phyloP scores from a whole-genome alignment of 2,888 invertebrate species.

The Bursaphelenchus okinawaensis region DNA sequence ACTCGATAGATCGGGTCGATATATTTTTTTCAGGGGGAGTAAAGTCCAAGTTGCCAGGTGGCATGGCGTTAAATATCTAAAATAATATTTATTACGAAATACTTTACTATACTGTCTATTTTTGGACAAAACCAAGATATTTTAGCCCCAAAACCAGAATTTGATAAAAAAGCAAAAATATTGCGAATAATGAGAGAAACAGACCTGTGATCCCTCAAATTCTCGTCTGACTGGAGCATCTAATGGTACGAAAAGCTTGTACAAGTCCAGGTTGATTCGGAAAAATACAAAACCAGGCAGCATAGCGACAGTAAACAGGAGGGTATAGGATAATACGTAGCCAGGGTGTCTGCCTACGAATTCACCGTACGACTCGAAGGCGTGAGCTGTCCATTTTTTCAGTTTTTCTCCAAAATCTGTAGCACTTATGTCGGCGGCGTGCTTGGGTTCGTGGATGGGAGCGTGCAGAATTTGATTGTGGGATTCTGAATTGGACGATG shows the following conservation, averaged over 20 bases:
- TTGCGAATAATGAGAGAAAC: too few species aligned
- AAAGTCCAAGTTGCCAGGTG: constrained; percentile 33
- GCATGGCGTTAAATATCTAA: constrained; percentile 38
- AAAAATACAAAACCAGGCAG: constrained; percentile 48
- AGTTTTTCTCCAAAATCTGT: constrained; percentile 24
- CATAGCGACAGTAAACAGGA: constrained; percentile 36
- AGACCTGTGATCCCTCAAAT: constrained; percentile 32
- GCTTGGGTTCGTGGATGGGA: background rate
- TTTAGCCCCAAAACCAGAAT: too few species aligned
- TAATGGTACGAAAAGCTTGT: constrained; percentile 52
- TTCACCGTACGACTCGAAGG: constrained; percentile 47
- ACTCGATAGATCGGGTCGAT: background rate
- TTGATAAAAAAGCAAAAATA: background rate
- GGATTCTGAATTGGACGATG: background rate
- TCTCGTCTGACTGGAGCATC: constrained; percentile 52
- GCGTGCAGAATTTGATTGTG: background rate
- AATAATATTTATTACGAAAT: background rate
- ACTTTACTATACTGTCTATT: background rate
- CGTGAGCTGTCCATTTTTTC: constrained; percentile 30
- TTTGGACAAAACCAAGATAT: background rate
- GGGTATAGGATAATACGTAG: constrained; percentile 27
- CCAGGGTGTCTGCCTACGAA: constrained; percentile 51
- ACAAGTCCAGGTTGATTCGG: constrained; percentile 54
- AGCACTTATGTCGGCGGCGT: background rate
- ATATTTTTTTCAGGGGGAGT: background rate